A percentile compares a stretch with the other conserved stretches of the same genome.
These are phyloP conservation scores for Fragum sueziense DNA, from an alignment of 2,888 invertebrate species.

Conservation along the genomic window DNA sequence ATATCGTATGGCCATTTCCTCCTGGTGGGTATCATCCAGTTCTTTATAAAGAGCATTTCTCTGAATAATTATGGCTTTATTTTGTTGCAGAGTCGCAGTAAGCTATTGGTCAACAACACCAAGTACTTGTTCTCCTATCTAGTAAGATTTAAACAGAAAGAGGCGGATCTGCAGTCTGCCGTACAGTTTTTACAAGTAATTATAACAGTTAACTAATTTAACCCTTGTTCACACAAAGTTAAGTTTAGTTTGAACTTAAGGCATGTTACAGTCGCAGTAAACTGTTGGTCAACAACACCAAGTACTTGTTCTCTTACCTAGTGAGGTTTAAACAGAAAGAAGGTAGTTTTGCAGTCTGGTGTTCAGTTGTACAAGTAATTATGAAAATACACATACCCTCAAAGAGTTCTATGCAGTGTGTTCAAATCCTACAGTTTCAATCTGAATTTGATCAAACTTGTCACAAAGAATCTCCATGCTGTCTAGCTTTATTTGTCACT, in stretches of 20 bases:
- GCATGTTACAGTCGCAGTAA: slow-evolving; percentile 78
- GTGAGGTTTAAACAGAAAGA: slow-evolving; percentile 76
- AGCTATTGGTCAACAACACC: slow-evolving; percentile 79
- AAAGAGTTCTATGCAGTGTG: too few relatives aligned
- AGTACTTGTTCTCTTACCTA: slow-evolving; percentile 81
- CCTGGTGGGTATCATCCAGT: too few relatives aligned
- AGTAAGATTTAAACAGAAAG: slow-evolving; percentile 75
- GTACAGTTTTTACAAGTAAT: slow-evolving; percentile 79
- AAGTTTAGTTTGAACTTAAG: too few relatives aligned
- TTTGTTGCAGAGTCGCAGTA: slow-evolving; percentile 73
- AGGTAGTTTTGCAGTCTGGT: slow-evolving; percentile 75
- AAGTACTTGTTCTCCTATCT: slow-evolving; percentile 82
- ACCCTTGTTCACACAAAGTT: too few relatives aligned
- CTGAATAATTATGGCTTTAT: too few relatives aligned
- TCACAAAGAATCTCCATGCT: too few relatives aligned
- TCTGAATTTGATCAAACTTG: too few relatives aligned
- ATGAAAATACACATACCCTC: neutral
- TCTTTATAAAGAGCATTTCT: too few relatives aligned
- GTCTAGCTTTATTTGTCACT: too few relatives aligned
- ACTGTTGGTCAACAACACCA: slow-evolving; percentile 79
- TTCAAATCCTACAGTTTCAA: too few relatives aligned
- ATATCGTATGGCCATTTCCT: too few relatives aligned
- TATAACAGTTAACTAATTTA: neutral
- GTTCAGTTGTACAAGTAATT: slow-evolving; percentile 79
- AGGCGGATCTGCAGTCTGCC: slow-evolving; percentile 75